Percentiles rank a stretch among this genome's conserved stretches.
phyloP scores from a whole-genome alignment of 2,888 invertebrate species.

The Drosophila cyrtoloma region DNA sequence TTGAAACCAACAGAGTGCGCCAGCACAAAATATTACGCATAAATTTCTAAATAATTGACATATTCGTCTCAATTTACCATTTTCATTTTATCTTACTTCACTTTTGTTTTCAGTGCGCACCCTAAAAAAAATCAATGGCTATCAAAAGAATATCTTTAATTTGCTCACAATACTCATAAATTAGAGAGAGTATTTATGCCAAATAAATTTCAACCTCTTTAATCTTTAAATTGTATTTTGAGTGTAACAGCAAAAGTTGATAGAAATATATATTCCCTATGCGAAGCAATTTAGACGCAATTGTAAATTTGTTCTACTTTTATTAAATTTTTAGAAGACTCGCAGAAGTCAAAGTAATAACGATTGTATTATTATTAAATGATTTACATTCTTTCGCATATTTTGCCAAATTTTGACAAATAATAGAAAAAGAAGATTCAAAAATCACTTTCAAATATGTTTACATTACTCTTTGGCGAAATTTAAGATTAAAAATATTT shows the following conservation, averaged over 20 bases:
- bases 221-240: not conserved
- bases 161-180: not conserved
- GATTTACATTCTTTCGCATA: no score
- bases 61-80: slow-evolving; percentile 6
- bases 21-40: slow-evolving; percentile 14
- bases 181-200: not conserved
- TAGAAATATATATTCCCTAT: not conserved
- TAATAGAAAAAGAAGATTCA: not conserved
- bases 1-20: slow-evolving; percentile 25
- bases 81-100: not conserved
- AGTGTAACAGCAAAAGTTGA: not conserved
- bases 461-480: not conserved
- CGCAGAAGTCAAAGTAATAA: not conserved
- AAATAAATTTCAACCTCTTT: not conserved
- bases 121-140: not conserved
- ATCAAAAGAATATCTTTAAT: not conserved
- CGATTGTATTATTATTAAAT: not conserved
- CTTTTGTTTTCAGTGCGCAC: not conserved
- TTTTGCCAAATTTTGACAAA: accelerated
- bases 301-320: not conserved
- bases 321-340: not conserved
- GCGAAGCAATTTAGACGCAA: not conserved
- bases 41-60: slow-evolving; percentile 7
- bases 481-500: slow-evolving; percentile 3
- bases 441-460: not conserved